Evolutionary conservation across 2,797 vertebrate genomes (phyloP).

Genomic region (Knipowitschia caucasica): DNA sequence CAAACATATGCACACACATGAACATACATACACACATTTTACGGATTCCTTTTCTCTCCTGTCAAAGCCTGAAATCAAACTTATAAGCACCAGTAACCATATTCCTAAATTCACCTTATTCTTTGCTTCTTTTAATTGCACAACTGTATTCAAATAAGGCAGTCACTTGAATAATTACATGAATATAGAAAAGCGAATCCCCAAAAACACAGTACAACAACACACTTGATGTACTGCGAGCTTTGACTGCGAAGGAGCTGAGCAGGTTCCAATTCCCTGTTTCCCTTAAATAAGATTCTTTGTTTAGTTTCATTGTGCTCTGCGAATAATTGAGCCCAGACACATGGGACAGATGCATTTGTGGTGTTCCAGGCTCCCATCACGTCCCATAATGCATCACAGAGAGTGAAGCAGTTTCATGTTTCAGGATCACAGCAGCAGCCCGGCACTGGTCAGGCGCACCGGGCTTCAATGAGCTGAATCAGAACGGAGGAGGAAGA

Average conservation of each 20-base stretch:
- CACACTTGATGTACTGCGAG: conserved; percentile 30
- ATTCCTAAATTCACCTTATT: too few relatives aligned
- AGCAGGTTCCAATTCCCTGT: conserved; percentile 7
- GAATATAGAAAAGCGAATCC: not conserved
- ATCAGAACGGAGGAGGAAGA: conserved; percentile 32
- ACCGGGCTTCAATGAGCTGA: conserved; percentile 39
- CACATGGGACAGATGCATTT: conserved; percentile 32
- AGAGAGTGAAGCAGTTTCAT: conserved; percentile 34
- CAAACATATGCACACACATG: not conserved
- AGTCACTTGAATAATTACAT: too few relatives aligned
- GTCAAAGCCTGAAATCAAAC: too few relatives aligned
- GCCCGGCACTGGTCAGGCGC: conserved; percentile 31
- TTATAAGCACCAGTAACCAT: too few relatives aligned
- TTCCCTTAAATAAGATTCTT: conserved; percentile 18
- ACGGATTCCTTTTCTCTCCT: too few relatives aligned
- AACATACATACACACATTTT: conserved; percentile 6
- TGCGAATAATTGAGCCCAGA: conserved; percentile 30
- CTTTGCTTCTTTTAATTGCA: too few relatives aligned
- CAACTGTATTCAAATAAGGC: too few relatives aligned
- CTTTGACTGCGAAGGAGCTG: conserved; percentile 22
- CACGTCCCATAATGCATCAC: conserved; percentile 44
- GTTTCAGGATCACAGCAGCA: conserved; percentile 45
- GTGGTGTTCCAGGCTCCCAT: conserved; percentile 48
- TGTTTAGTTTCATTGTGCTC: conserved; percentile 24
- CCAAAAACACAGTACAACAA: not conserved